Evolutionary conservation across 2,888 invertebrate genomes (phyloP), one percentile per base, ranked within the genome.

Genomic region (Torymus tubicola): DNA sequence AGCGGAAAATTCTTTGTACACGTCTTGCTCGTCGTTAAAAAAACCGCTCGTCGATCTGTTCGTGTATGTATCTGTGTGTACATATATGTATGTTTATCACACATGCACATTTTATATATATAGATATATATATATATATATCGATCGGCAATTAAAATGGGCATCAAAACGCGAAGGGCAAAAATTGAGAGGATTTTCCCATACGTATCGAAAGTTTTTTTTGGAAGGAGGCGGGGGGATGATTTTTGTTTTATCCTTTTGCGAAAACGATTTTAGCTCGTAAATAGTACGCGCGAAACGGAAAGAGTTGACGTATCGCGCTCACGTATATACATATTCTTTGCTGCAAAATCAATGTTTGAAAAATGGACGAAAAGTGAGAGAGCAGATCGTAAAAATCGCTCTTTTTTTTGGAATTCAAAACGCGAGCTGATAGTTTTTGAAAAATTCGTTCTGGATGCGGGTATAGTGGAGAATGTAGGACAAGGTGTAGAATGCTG

Each of bases 121-220:
- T 21, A n/a, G n/a, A n/a, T 21, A 2, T 21, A 21, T 21, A 21
- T 42, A 42, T 42, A 14, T 64, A 31, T n/a, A 1, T 14, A 31
- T 64, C 57, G 57, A 57, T 31, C 55, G 52, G 50, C 78, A 78
- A 78, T 78, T 78, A 78, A 71, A 71, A 42, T 55, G 52, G 14
- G 5, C 24, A 42, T 5, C 42, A 42, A n/a, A n/a, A n/a, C n/a
- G 42, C 42, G 1, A 8, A 42, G 8, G 42, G 10, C 8, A 8
- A 42, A 42, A 42, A 42, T 42, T 42, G 42, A 42, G 42, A 42
- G 42, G 42, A 42, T 42, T 42, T 42, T 42, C 8, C 42, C 1
- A 8, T 42, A 42, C 16, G 53, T 10, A 31, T 53, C 13, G 14
- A 50, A 24, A 69, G n/a, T 63, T 0, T 52, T 24, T 5, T 11